A percentile compares a stretch with the other conserved stretches of the same genome.
Evolutionary conservation across 2,113 vertebrate species (phyloP).

Genomic region (Psittacus erithacus): DNA sequence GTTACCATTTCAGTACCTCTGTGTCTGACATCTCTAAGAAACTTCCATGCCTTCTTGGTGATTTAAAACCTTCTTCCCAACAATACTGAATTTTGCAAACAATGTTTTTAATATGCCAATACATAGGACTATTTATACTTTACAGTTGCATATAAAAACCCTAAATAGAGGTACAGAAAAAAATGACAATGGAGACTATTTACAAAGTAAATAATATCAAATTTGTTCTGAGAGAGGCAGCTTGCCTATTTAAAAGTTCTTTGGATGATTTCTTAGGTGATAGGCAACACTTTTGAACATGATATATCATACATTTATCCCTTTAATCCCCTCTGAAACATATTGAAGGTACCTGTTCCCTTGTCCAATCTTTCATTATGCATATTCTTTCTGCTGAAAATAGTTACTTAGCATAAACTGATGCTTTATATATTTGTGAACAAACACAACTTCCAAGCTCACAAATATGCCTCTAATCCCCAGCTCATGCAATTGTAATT

Average conservation of each 20-base stretch:
- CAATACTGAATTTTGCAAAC: neutral
- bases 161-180: neutral
- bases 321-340: neutral
- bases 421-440: neutral
- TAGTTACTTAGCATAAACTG: neutral
- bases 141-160: neutral
- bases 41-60: neutral
- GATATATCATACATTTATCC: neutral
- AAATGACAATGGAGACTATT: neutral
- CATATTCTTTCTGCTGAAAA: neutral
- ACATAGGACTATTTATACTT: neutral
- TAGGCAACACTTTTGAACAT: neutral
- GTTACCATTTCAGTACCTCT: neutral
- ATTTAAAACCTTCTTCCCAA: neutral
- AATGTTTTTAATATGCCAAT: neutral
- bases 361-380: neutral
- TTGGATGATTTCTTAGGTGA: neutral
- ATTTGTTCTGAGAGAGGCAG: neutral
- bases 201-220: neutral
- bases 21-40: rapidly evolving
- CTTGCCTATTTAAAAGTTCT: neutral
- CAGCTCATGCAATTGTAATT: neutral
- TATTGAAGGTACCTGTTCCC: neutral
- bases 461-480: neutral
- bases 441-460: neutral